Conservation (phyloP, 2,113 vertebrate genomes). For the Scartelaos histophorus region DNA sequence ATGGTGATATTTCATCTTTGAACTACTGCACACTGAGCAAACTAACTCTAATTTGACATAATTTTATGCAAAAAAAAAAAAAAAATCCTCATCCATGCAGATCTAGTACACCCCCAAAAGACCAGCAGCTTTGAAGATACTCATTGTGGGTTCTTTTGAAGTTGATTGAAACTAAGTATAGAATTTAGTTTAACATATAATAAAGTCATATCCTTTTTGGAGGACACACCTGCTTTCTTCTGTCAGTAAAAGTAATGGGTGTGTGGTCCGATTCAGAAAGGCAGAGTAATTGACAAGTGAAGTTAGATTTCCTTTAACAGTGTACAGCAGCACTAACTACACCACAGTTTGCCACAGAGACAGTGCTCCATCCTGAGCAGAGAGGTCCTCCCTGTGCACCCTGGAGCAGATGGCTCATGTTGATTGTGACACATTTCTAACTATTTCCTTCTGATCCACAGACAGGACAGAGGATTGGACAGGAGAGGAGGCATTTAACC, state of each 20-base stretch:
- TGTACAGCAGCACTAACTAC: neutral
- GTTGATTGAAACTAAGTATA: too few relatives aligned
- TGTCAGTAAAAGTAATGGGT: neutral
- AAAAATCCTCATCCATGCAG: too few relatives aligned
- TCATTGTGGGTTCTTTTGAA: too few relatives aligned
- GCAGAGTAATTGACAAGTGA: neutral
- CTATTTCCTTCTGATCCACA: neutral
- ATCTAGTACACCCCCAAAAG: too few relatives aligned
- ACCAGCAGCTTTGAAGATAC: too few relatives aligned
- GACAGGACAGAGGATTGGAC: neutral
- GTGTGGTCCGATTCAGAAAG: neutral
- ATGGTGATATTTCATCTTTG: too few relatives aligned
- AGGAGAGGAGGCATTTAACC: neutral
- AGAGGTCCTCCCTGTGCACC: neutral
- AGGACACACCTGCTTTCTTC: neutral
- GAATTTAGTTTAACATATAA: too few relatives aligned
- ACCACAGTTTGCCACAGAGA: neutral
- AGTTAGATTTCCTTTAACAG: neutral
- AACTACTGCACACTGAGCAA: too few relatives aligned
- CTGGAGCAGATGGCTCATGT: neutral
- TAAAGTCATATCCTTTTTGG: too few relatives aligned
- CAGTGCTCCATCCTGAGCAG: neutral
- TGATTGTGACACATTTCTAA: conserved; percentile 4
- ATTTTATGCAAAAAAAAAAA: too few relatives aligned
- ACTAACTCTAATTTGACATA: too few relatives aligned